Evolutionary conservation across 1,140 invertebrate species (phyloP).

Genomic region (Orchesella cincta): DNA sequence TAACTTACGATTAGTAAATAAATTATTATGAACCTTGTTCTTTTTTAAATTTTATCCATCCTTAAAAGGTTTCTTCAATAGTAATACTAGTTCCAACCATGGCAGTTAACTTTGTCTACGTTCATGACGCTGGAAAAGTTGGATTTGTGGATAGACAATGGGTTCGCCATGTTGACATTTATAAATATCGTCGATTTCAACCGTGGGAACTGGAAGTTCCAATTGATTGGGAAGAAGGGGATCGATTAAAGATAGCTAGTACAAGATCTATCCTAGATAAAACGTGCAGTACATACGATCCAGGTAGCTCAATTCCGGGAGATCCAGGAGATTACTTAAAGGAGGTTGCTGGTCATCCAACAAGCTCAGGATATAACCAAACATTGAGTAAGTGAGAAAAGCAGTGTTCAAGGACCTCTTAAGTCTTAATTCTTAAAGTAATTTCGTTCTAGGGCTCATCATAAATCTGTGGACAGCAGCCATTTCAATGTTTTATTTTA

Average conservation of each 20-base stretch:
- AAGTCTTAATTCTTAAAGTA: too few species aligned
- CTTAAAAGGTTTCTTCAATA: too few species aligned
- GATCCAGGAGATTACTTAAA: conserved; percentile 1
- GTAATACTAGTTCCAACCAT: neutral
- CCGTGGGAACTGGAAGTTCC: neutral
- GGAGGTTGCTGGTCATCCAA: neutral
- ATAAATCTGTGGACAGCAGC: neutral
- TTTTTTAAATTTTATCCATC: too few species aligned
- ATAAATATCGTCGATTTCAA: conserved; percentile 1
- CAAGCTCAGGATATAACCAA: neutral
- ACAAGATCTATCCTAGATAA: neutral
- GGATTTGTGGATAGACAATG: neutral
- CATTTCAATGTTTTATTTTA: neutral
- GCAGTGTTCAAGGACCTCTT: too few species aligned
- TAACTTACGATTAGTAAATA: too few species aligned
- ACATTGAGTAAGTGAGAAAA: too few species aligned
- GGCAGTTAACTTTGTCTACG: neutral
- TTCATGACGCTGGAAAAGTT: neutral
- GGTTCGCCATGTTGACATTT: neutral
- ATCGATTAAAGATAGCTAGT: neutral
- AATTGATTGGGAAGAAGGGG: neutral
- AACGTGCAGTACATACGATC: neutral
- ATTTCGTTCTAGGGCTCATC: too few species aligned
- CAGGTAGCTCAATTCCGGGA: neutral
- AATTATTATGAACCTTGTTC: too few species aligned